These are phyloP conservation scores for Pseudolaguvia tuberculata DNA, from an alignment of 2,113 vertebrate species.

Conservation along the genomic window DNA sequence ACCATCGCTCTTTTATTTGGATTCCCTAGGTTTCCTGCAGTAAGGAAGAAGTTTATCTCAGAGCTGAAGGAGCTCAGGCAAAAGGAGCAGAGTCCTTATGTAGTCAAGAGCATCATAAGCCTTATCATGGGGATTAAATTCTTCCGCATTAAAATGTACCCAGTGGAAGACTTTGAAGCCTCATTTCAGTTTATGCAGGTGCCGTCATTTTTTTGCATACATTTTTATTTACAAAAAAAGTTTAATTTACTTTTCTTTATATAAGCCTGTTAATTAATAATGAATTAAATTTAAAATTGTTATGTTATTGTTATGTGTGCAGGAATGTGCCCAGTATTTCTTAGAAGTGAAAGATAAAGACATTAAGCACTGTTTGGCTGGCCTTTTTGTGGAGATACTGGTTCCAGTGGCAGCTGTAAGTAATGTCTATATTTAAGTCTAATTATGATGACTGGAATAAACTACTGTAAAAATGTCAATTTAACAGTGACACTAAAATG, in stretches of 20 bases:
- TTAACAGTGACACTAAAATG: too few species aligned
- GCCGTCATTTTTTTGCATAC: neutral
- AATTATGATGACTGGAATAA: too few species aligned
- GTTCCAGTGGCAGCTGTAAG: constrained; percentile 97
- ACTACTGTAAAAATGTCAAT: too few species aligned
- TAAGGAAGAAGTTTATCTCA: constrained; percentile 95
- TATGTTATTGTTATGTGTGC: constrained; percentile 65
- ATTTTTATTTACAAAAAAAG: neutral
- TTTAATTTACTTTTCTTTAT: too few species aligned
- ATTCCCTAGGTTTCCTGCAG: constrained; percentile 82
- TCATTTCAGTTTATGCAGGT: constrained; percentile 99
- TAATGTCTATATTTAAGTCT: constrained; percentile 46
- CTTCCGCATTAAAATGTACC: constrained; percentile 99
- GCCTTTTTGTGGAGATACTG: constrained; percentile 97
- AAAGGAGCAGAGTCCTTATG: constrained; percentile 89
- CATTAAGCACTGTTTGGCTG: constrained; percentile 94
- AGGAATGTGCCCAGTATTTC: constrained; percentile 99
- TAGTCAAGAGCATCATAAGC: constrained; percentile 95
- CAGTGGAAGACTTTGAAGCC: constrained; percentile 97
- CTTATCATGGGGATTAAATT: constrained; percentile 99
- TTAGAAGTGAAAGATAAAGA: constrained; percentile 99
- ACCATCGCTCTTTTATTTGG: neutral
- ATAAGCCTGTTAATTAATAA: too few species aligned
- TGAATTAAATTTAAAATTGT: too few species aligned
- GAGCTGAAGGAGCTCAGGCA: constrained; percentile 93